Evolutionary conservation across 2,888 invertebrate genomes (phyloP), one percentile per base, ranked within the genome.

Genomic region (Pandemis cinnamomeana): DNA sequence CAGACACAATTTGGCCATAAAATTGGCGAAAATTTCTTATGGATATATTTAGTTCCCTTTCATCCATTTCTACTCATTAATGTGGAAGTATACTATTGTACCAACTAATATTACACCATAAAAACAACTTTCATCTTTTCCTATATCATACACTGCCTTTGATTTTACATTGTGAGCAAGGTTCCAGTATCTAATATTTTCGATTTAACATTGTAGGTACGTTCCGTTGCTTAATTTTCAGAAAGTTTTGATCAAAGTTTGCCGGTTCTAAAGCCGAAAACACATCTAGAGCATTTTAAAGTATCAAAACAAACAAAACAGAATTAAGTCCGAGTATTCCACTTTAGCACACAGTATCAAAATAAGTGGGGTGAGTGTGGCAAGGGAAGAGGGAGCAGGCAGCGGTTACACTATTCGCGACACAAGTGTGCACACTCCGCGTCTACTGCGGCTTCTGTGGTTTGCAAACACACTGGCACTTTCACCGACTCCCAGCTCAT

Each of bases 401-500:
- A 46, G 71, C 27, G 64, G 71, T 55, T 64, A 44, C 55, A 36
- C 70, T 70, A 67, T n/a, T 67, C 67, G 55, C 48, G 71, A 55
- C 60, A 69, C 63, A 36, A 63, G 64, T 64, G 64, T 55, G 71
- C 71, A 27, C 71, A 46, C 71, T 63, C 11, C 53, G 70, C 69
- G 60, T 60, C 60, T 60, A 55, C 69, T 61, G 69, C 51, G 71
- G 64, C 64, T 63, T 58, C 68, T 67, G 67, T 51, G 67, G 68
- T 48, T 55, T 66, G 66, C 71, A 60, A 60, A 42, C 71, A 42
- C 71, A 64, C 71, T 62, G 71, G 66, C 58, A 58, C 70, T 71
- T 90, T 89, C 89, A 84, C 89, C 87, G 83, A 86, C 89, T 86
- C 86, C 84, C 87, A 81, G 81, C 88, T 92, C 91, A 91, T 92